Base-by-base conservation (phyloP, 35 echinoderm and acorn worm genomes). In the Strongylocentrotus purpuratus region DNA sequence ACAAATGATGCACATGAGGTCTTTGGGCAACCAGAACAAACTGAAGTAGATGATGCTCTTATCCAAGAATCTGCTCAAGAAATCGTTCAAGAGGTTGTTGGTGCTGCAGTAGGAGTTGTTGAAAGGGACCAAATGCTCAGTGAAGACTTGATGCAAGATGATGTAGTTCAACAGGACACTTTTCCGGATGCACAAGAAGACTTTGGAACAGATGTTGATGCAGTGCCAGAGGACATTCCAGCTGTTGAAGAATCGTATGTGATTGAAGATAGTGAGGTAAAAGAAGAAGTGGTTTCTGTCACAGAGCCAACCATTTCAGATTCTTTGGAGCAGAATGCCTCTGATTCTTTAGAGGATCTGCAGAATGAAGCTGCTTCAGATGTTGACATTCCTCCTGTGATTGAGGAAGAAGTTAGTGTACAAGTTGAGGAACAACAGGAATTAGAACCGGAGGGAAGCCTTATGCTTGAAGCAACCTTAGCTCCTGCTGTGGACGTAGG, bases 241-340 rank as follows among this genome's bases (percentile, higher is more conserved):
- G 4, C 87, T 89, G 87, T 45, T 89, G 87, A 89, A 89, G 91
- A 93, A 93, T 10, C 1, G 0, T 35, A 87, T 32, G 2, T 87
- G 33, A 31, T 35, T 9, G 86, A 87, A 35, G 86, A 87, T 1
- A n/a, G 5, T 48, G 91, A 93, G 10, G 46, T 93, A 25, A 93
- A 93, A 93, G 91, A 93, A 32, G 91, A 93, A 58, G 25, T 33
- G 41, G 48, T 93, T 25, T 93, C 91, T 31, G 31, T 93, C 13
- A 93, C 91, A n/a, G 91, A 93, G 15, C 91, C 91, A 93, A 93
- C 91, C 4, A 93, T 93, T 46, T 93, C 91, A 15, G 91, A 93
- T 58, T 93, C 91, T 4, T 58, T 93, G 48, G 91, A 93, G 46
- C 91, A 93, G 31, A 93, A 93, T 93, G 91, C 91, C 22, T 22